Evolutionary conservation across 1,140 invertebrate species (phyloP), one percentile per base, ranked within the genome.

Genomic region (Sipha flava): DNA sequence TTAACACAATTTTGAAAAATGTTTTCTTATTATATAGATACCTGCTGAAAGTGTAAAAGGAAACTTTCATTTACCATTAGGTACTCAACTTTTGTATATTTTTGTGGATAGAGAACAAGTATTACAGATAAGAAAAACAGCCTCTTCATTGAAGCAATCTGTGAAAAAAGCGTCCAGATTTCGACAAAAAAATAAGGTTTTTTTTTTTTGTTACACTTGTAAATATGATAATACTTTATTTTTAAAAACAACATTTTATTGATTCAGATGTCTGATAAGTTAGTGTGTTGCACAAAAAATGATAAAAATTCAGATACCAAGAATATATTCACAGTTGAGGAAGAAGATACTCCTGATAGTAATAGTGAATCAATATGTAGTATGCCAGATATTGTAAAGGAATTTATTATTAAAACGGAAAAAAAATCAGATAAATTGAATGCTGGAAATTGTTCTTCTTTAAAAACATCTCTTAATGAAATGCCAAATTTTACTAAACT

Each of bases 21-120:
- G n/a, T n/a, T n/a, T n/a, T n/a, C n/a, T n/a, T n/a, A n/a, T n/a
- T n/a, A n/a, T n/a, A 70, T 79, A 88, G 87, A 89, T 90, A 18
- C 91, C 92, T 1, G 92, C 92, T 3, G 91, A 93, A 83, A 87
- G 85, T 66, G 85, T 92, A 57, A 81, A 86, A 21, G 89, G 88
- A 2, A 82, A 85, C 14, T 93, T 92, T 82, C 90, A 92, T 79
- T 85, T 94, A 62, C 93, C 93, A 1, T 84, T 90, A 21, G 93
- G 92, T 23, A 91, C 93, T 7, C 92, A 94, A 84, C 87, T 95
- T 64, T 85, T 94, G 21, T 88, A 89, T n/a, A 90, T 95, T 5
- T 94, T 92, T 83, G 86, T 94, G 49, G 87, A 89, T 9, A 87
- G 87, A 54, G 87, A 87, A 64, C 89, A 92, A 80, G 90, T 91